Evolutionary conservation across 2,113 vertebrate species (phyloP), one percentile per base, ranked within the genome.

Genomic region (Pavo muticus): DNA sequence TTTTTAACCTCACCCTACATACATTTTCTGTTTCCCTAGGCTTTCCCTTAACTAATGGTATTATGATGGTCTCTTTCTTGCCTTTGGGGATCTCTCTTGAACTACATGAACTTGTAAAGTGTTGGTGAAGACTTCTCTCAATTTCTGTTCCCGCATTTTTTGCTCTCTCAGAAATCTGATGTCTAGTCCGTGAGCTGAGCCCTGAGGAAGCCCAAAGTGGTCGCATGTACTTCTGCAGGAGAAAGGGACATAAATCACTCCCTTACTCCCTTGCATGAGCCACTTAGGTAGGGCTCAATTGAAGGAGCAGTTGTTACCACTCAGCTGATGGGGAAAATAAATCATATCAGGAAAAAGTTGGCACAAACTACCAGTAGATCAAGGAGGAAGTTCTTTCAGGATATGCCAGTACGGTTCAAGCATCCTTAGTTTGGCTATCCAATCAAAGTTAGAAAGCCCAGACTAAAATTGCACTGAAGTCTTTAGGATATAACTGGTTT

Each of bases 41-140:
- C 70, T 93, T 90, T 91, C n/a, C 70, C 40, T 54, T 52, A 84
- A 77, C 73, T 84, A 88, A 90, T 69, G 87, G 69, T 73, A 84
- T 84, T 87, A 84, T 25, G 35, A 76, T 95, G 87, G 71, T 83
- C 77, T 91, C 65, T 63, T 59, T 47, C 16, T 59, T 81, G 81
- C 79, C 95, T 91, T 86, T 47, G 42, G 79, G 72, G 85, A 81
- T 61, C 70, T 71, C 27, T 19, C 59, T 8, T 65, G 78, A 94
- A 81, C 56, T 70, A 60, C 39, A 12, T 87, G 68, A 75, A 79
- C 91, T 60, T 27, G 47, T 87, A 73, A 87, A 90, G 52, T 39
- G 35, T 80, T 56, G 47, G 78, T 27, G 60, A 94, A 84, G 57
- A 60, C 48, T 64, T 68, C 67, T 76, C 39, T 75, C 69, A 21